Evolutionary conservation across 2,888 invertebrate genomes (phyloP).

Genomic region (Arenicola marina): DNA sequence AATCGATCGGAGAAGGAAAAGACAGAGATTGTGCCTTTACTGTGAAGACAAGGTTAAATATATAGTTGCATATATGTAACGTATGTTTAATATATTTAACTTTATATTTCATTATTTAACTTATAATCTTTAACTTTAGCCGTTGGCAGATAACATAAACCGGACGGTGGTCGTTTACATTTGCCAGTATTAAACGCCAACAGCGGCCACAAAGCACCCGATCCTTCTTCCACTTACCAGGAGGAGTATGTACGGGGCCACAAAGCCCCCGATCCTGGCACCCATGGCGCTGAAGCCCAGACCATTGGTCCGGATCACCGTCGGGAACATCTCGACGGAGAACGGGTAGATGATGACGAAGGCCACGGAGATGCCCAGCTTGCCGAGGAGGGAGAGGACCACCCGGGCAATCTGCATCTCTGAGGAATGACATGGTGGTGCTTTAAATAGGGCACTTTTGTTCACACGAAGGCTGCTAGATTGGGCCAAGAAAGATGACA

Average conservation of each 20-base stretch:
- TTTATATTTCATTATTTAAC: not conserved
- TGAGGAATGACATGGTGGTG: too few relatives aligned
- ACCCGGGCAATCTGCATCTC: not conserved
- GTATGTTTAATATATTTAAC: not conserved
- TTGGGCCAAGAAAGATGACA: too few relatives aligned
- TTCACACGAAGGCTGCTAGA: too few relatives aligned
- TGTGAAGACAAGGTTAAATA: too few relatives aligned
- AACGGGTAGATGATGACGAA: conserved; percentile 1
- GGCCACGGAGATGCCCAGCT: not conserved
- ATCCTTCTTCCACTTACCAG: conserved; percentile 41
- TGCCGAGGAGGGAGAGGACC: not conserved
- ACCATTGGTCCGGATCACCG: not conserved
- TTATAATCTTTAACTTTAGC: not conserved
- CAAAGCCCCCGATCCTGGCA: conserved; percentile 62
- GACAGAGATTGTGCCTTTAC: too few relatives aligned
- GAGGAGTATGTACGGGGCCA: conserved; percentile 60
- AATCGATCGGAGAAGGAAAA: too few relatives aligned
- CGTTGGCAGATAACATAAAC: too few relatives aligned
- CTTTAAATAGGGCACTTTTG: too few relatives aligned
- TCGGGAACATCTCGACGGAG: not conserved
- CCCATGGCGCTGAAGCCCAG: not conserved
- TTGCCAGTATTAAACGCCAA: too few relatives aligned
- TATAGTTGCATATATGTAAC: not conserved
- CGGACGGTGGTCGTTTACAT: too few relatives aligned
- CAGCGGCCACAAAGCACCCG: not conserved